A percentile compares a stretch with the other conserved stretches of the same genome.
Conservation (phyloP, 2,797 vertebrate genomes). For the Mallotus villosus region DNA sequence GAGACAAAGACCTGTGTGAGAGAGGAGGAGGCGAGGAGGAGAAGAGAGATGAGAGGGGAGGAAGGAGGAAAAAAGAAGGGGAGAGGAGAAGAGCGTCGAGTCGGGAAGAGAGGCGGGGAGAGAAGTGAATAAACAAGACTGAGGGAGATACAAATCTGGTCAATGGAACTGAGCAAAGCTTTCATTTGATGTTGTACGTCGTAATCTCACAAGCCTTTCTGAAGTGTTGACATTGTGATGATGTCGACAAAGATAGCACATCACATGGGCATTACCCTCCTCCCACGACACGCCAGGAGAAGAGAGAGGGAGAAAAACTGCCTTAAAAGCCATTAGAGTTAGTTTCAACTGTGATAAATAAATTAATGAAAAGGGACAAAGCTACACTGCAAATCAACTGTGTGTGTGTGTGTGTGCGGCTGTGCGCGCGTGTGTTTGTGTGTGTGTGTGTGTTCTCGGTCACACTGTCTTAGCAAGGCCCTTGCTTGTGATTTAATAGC, state of each 20-base stretch:
- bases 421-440: constrained; percentile 15
- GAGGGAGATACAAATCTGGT: background rate
- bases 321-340: constrained; percentile 33
- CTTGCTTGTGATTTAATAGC: constrained; percentile 58
- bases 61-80: constrained; percentile 3
- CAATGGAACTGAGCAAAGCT: background rate
- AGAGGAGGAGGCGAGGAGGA: background rate
- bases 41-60: background rate
- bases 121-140: background rate
- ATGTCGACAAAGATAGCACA: constrained; percentile 5
- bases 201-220: background rate
- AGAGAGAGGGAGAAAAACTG: constrained; percentile 11
- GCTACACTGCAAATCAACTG: constrained; percentile 51
- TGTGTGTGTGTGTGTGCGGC: constrained; percentile 7
- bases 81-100: background rate
- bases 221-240: constrained; percentile 19
- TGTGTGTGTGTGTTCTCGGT: background rate
- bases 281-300: background rate
- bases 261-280: too few relatives aligned
- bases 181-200: background rate
- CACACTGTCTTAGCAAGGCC: constrained; percentile 28
- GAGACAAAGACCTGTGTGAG: constrained; percentile 6
- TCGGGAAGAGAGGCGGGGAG: background rate
- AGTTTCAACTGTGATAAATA: constrained; percentile 40
- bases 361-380: constrained; percentile 53